A percentile compares a stretch with the other conserved stretches of the same genome.
These are phyloP conservation scores for Archocentrus centrarchus DNA, from an alignment of 2,113 vertebrate genomes.

Conservation along the genomic window DNA sequence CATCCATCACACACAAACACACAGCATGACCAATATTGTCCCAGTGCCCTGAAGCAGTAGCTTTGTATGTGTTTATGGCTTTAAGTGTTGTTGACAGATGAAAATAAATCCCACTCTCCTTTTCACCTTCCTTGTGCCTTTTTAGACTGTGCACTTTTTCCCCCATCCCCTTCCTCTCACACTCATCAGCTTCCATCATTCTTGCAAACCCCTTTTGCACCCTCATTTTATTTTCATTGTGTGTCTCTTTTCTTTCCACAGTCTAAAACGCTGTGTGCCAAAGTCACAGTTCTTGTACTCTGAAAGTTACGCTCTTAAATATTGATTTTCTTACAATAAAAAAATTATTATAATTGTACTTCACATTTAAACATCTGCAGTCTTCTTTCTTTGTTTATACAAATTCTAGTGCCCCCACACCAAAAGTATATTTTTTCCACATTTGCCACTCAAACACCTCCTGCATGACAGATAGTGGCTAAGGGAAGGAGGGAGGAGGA, in stretches of 20 bases:
- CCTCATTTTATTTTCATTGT: conserved; percentile 23
- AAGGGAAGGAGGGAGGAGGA: background rate
- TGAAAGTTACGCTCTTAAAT: background rate
- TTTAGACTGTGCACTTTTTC: conserved; percentile 22
- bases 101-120: conserved; percentile 70
- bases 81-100: conserved; percentile 71
- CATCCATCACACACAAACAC: conserved; percentile 63
- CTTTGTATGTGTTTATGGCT: conserved; percentile 71
- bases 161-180: background rate
- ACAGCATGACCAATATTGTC: conserved; percentile 57
- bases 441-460: conserved; percentile 51
- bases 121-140: conserved; percentile 35
- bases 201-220: background rate
- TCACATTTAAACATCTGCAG: background rate
- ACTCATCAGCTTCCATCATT: conserved; percentile 28
- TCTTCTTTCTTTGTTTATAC: conserved; percentile 34
- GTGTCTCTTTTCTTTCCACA: background rate
- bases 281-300: background rate
- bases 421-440: conserved; percentile 50
- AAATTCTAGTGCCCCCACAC: conserved; percentile 51
- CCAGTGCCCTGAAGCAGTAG: conserved; percentile 55
- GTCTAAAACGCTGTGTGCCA: background rate
- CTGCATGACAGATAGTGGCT: conserved; percentile 48
- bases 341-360: background rate
- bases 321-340: background rate